These are phyloP conservation scores for Leptogaster cylindrica DNA, from an alignment of 2,888 invertebrate species.

Conservation along the genomic window DNA sequence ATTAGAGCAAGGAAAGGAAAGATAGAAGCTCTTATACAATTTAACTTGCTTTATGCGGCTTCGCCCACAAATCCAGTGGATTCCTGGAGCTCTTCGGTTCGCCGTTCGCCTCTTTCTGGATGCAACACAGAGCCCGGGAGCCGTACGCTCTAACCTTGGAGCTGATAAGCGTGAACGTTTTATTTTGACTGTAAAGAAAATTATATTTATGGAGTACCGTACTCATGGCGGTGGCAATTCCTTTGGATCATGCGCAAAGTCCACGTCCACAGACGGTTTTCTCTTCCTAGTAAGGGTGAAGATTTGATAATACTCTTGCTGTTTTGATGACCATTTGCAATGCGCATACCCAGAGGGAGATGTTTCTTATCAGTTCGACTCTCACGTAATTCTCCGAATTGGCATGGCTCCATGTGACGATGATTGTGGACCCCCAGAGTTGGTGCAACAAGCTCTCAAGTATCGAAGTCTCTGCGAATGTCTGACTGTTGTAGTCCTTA, in stretches of 20 bases:
- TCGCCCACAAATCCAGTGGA: no score
- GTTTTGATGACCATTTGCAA: background rate
- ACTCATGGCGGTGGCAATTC: background rate
- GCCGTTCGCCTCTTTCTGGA: background rate
- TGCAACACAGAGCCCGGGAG: no score
- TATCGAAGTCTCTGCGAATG: slow-evolving; percentile 15
- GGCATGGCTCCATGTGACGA: no score
- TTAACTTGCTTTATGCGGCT: no score
- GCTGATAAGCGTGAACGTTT: background rate
- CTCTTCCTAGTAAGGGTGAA: no score
- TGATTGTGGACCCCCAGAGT: no score
- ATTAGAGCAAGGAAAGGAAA: no score
- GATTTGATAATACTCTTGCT: slow-evolving; percentile 9
- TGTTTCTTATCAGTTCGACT: slow-evolving; percentile 1
- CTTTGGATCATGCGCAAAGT: slow-evolving; percentile 3
- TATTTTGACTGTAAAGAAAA: slow-evolving; percentile 4
- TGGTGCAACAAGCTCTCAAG: background rate
- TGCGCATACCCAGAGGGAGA: background rate
- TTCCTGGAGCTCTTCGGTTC: no score
- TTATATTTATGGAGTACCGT: background rate
- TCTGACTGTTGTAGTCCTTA: background rate
- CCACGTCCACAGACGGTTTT: background rate
- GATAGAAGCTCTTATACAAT: no score
- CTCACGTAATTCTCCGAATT: no score
- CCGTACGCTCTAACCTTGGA: background rate